phyloP scores from a whole-genome alignment of 2,113 vertebrate species.

The Panthera uncia region DNA sequence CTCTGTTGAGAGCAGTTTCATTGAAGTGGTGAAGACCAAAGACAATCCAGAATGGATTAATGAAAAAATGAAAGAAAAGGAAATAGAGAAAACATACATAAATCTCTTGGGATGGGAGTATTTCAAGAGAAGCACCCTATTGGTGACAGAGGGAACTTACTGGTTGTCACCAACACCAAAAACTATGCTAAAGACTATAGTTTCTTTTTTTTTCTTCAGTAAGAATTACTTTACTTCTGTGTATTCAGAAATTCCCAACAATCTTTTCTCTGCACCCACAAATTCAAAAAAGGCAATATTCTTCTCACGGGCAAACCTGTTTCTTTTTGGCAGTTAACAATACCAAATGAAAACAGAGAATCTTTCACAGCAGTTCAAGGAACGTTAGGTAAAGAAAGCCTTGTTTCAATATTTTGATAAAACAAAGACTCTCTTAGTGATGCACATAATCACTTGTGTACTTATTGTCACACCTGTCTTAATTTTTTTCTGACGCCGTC shows the following conservation, averaged over 20 bases:
- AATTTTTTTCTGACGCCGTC: neutral
- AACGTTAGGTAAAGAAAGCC: neutral
- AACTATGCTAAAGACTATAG: neutral
- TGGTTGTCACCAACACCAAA: neutral
- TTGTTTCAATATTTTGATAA: neutral
- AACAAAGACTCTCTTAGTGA: neutral
- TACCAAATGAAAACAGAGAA: neutral
- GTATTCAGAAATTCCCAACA: neutral
- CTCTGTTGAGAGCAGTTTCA: neutral
- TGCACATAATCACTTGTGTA: neutral
- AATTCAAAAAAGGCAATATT: neutral
- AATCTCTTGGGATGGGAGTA: neutral
- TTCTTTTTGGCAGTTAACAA: neutral
- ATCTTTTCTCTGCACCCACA: neutral
- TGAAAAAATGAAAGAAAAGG: neutral
- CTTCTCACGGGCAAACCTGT: neutral
- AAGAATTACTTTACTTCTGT: neutral
- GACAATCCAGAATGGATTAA: neutral
- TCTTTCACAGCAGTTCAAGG: neutral
- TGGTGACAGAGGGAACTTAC: neutral
- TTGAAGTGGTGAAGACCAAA: neutral
- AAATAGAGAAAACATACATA: neutral
- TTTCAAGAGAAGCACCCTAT: neutral
- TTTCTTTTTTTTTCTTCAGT: neutral
- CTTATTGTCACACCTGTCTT: neutral